Evolutionary conservation across 2,888 invertebrate genomes (phyloP), one percentile per base, ranked within the genome.

Genomic region (Molanna angustata): DNA sequence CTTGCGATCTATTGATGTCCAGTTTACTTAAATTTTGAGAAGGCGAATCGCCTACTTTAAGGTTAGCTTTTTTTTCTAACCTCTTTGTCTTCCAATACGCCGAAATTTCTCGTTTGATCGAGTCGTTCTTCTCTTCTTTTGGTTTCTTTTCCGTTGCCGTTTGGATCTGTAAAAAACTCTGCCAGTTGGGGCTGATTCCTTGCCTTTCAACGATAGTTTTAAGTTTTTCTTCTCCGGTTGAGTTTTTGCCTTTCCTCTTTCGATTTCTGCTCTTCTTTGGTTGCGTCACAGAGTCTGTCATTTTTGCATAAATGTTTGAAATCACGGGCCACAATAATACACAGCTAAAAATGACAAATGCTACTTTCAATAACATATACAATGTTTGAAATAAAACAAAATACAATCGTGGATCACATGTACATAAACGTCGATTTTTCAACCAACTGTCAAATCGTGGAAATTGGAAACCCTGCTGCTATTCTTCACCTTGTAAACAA

Each of bases 171-270:
- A 76, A 56, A 21, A 77, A 66, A 61, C 69, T 72, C 51, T 72
- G 70, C 77, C 77, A 77, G 57, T 77, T 77, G 6, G 72, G 73
- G 54, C 72, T 72, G 43, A 76, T 74, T 53, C 64, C 49, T 35
- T 69, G 69, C 40, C 76, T 64, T 22, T 64, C 59, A 1, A 64
- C 61, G 2, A 69, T 63, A 9, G 51, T 37, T 2, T 18, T 22
- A 19, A 13, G 13, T 42, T 42, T n/a, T 20, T 20, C 19, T 18
- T 32, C 13, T 13, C 19, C 13, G 4, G 21, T 11, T 16, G 45
- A 9, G 20, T 2, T 42, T n/a, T n/a, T n/a, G n/a, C 11, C 32
- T n/a, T 4, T 11, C 33, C 35, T 9, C 33, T 27, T 27, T 7
- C 27, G 27, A 4, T 11, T 27, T 27, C 11, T 4, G 4, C 27